Evolutionary conservation across 2,888 invertebrate genomes (phyloP), one percentile per base, ranked within the genome.

Genomic region (Pegoplata infirma): DNA sequence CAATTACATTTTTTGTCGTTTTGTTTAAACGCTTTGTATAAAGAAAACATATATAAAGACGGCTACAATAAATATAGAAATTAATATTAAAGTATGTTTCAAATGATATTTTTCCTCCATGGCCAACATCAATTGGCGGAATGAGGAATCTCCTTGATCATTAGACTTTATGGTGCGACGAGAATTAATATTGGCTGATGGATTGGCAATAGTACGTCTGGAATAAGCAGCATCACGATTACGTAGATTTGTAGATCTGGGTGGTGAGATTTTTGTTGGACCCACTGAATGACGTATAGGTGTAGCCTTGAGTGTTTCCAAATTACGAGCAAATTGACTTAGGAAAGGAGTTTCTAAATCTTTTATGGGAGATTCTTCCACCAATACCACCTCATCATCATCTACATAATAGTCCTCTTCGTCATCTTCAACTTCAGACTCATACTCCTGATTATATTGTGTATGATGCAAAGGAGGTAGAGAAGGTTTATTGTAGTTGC

Each of bases 31-130:
- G 56, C 73, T 77, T 81, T 66, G 79, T 64, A 72, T 66, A 64
- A 84, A 49, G 5, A 87, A 53, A 19, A 87, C 86, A 69, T 86
- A 88, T 14, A 88, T 66, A n/a, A 87, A 82, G 2, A 88, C 83
- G 3, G 81, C 81, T 14, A 84, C 5, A 40, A 87, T 82, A 16
- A 85, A 81, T 21, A 82, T 75, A 36, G 84, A 56, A 12, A 81
- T 67, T 10, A 86, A 69, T 8, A 82, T 77, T 5, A 89, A 81
- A 23, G 85, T 84, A 64, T 84, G 85, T 53, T 86, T 88, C 4
- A 89, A 66, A 40, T 88, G 83, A 69, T 88, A 89, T 80, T 86
- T 85, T 8, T 82, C 84, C 36, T 88, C 85, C 75, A 88, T 55
- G 1, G 86, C 83, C 10, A 58, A 19, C 0, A 85, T 8, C 8